phyloP scores from a whole-genome alignment of 2,797 vertebrate species.

The Cyprinodon diabolis region DNA sequence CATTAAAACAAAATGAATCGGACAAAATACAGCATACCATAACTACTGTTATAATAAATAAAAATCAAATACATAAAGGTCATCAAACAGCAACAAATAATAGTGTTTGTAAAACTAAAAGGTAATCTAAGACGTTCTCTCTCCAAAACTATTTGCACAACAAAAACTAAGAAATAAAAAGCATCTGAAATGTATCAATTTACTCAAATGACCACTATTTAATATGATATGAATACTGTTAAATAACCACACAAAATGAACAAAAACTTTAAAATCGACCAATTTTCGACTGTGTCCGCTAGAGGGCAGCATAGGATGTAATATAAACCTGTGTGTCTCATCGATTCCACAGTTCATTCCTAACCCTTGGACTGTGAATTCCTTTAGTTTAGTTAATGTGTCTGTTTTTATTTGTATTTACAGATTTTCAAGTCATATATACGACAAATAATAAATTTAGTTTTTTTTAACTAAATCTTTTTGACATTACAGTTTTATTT shows the following conservation, averaged over 20 bases:
- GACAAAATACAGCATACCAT: too few species aligned
- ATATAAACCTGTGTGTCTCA: slow-evolving; percentile 12
- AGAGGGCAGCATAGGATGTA: slow-evolving; percentile 68
- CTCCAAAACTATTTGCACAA: too few species aligned
- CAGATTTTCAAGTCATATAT: slow-evolving; percentile 20
- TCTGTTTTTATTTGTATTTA: background rate
- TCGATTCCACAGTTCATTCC: background rate
- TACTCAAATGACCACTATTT: background rate
- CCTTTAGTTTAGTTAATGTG: slow-evolving; percentile 1
- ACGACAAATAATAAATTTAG: slow-evolving; percentile 37
- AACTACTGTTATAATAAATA: too few species aligned
- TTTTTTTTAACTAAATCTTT: background rate
- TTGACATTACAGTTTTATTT: background rate
- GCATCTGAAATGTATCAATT: background rate
- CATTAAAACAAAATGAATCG: too few species aligned
- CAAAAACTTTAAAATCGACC: background rate
- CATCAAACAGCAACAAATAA: too few species aligned
- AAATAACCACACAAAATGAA: background rate
- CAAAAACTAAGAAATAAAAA: too few species aligned
- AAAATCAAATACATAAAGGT: too few species aligned
- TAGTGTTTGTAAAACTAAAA: too few species aligned
- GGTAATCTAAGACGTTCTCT: too few species aligned
- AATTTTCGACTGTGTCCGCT: slow-evolving; percentile 25
- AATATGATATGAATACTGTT: too few species aligned
- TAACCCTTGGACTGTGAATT: background rate